A percentile compares a stretch with the other conserved stretches of the same genome.
These are phyloP conservation scores for Leptogaster cylindrica DNA, from an alignment of 2,888 invertebrate genomes.

Conservation along the genomic window DNA sequence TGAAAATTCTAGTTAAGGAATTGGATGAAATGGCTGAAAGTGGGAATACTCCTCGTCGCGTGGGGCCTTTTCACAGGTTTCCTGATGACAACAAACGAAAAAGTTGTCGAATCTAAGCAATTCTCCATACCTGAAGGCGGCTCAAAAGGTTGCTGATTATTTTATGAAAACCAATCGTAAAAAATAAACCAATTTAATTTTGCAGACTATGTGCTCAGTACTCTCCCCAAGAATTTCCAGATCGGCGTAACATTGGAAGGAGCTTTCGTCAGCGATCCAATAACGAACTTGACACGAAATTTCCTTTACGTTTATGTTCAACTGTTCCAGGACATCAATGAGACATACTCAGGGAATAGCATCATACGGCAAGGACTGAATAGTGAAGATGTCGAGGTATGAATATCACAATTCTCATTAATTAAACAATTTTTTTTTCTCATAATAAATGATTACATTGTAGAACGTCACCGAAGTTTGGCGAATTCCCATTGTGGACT, in stretches of 20 bases:
- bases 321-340: too few relatives aligned
- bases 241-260: constrained; percentile 67
- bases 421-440: too few relatives aligned
- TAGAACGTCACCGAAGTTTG: constrained; percentile 51
- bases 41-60: constrained; percentile 66
- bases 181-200: constrained; percentile 50
- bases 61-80: constrained; percentile 74
- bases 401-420: too few relatives aligned
- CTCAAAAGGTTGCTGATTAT: constrained; percentile 6
- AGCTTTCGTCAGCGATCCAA: constrained; percentile 66
- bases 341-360: too few relatives aligned
- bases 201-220: constrained; percentile 49
- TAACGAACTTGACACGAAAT: constrained; percentile 63
- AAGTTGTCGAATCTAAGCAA: constrained; percentile 67
- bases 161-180: background rate
- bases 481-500: constrained; percentile 57
- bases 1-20: constrained; percentile 52
- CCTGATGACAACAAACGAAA: constrained; percentile 74
- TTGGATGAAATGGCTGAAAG: constrained; percentile 60
- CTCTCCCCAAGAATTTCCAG: constrained; percentile 59
- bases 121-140: constrained; percentile 64
- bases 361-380: too few relatives aligned
- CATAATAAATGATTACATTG: background rate
- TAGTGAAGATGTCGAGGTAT: too few relatives aligned
- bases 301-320: constrained; percentile 61